Evolutionary conservation across 2,113 vertebrate genomes (phyloP).

Genomic region (Rhabdomys dilectus): DNA sequence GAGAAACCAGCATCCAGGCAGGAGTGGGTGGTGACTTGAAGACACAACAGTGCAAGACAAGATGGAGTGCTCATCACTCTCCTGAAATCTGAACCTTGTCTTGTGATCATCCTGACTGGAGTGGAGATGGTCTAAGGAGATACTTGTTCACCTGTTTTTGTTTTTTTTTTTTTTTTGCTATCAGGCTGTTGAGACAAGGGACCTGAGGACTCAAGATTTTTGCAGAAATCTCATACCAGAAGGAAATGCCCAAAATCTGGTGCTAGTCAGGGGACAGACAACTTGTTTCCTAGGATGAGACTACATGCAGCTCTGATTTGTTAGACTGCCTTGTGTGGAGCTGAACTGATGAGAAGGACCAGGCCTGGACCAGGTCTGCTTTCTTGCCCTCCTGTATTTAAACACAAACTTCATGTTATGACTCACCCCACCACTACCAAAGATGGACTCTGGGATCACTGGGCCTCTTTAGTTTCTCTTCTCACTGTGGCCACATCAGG

Average conservation of each 20-base stretch:
- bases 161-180: background rate
- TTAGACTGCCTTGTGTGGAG: background rate
- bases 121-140: background rate
- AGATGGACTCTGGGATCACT: background rate
- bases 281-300: background rate
- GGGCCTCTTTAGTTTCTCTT: background rate
- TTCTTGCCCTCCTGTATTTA: background rate
- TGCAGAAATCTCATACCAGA: background rate
- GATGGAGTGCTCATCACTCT: background rate
- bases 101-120: too few relatives aligned
- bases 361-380: background rate
- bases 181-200: background rate
- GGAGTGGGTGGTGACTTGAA: background rate
- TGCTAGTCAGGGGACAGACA: too few relatives aligned
- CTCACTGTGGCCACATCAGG: too few relatives aligned
- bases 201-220: background rate
- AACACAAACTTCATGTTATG: background rate
- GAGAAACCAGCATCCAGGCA: background rate
- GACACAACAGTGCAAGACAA: background rate
- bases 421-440: background rate
- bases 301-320: too few relatives aligned
- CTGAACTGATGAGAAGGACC: background rate
- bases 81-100: background rate
- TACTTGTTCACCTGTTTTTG: background rate
- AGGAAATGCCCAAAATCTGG: background rate